Conservation (phyloP, 2,888 invertebrate species). For the Ctenicera cuprea region DNA sequence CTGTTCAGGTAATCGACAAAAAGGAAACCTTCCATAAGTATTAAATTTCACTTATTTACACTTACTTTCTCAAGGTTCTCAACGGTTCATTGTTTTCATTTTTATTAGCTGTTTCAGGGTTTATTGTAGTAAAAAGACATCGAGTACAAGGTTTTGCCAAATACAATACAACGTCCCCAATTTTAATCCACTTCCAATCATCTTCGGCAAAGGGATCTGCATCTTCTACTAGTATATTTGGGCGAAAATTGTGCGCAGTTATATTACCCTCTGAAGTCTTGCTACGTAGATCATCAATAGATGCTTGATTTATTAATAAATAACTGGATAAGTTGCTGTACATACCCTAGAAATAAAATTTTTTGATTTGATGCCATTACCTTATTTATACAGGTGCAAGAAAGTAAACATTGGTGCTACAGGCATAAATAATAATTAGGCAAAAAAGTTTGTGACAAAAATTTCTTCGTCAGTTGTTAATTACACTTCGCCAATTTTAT, state of each 20-base stretch:
- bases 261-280: constrained; percentile 69
- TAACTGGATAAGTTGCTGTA: constrained; percentile 75
- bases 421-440: no score
- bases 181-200: constrained; percentile 76
- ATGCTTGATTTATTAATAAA: constrained; percentile 74
- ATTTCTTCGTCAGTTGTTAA: no score
- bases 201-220: constrained; percentile 74
- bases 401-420: no score
- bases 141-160: constrained; percentile 76
- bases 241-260: constrained; percentile 74
- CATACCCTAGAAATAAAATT: constrained; percentile 69
- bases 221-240: constrained; percentile 75
- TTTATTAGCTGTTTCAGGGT: constrained; percentile 73
- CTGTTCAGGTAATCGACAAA: no score
- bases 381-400: no score
- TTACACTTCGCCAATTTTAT: no score
- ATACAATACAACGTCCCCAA: constrained; percentile 74
- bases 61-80: constrained; percentile 74
- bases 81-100: constrained; percentile 73
- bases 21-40: no score
- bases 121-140: constrained; percentile 71
- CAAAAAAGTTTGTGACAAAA: no score
- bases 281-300: constrained; percentile 74
- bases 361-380: constrained; percentile 34
- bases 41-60: no score